Evolutionary conservation across 2,888 invertebrate species (phyloP).

Genomic region (Erannis defoliaria): DNA sequence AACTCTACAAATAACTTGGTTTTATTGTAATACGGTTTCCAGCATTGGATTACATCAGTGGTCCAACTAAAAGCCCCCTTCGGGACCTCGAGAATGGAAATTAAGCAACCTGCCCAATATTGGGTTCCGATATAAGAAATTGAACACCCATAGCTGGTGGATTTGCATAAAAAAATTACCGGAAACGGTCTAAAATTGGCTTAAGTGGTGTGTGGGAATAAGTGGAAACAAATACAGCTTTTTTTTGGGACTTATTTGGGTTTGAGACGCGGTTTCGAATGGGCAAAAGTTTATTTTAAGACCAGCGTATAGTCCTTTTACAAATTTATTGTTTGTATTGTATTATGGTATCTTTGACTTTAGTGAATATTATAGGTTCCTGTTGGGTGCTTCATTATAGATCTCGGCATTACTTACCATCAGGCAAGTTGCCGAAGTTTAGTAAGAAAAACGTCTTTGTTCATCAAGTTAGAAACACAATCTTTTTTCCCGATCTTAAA

Average conservation of each 20-base stretch:
- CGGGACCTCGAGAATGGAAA: constrained; percentile 63
- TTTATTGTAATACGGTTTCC: constrained; percentile 36
- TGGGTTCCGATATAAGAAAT: constrained; percentile 64
- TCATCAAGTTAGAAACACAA: constrained; percentile 22
- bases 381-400: too few relatives aligned
- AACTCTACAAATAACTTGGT: neutral
- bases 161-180: constrained; percentile 73
- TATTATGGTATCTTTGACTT: too few relatives aligned
- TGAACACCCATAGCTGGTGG: constrained; percentile 61
- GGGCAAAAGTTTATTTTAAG: constrained; percentile 35
- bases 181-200: constrained; percentile 31
- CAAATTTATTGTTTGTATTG: constrained; percentile 33
- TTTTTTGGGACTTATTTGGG: constrained; percentile 40
- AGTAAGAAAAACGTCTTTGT: constrained; percentile 14
- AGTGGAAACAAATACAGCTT: constrained; percentile 38
- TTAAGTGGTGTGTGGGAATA: constrained; percentile 46
- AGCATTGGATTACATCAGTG: constrained; percentile 37
- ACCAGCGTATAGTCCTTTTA: constrained; percentile 22
- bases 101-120: constrained; percentile 61
- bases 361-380: too few relatives aligned
- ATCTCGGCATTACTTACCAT: too few relatives aligned
- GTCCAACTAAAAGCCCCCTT: constrained; percentile 43
- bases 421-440: too few relatives aligned
- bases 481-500: constrained; percentile 19
- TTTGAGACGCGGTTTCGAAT: constrained; percentile 43